phyloP scores from a whole-genome alignment of 1,140 invertebrate genomes.

The Druon quercuslanigerum region DNA sequence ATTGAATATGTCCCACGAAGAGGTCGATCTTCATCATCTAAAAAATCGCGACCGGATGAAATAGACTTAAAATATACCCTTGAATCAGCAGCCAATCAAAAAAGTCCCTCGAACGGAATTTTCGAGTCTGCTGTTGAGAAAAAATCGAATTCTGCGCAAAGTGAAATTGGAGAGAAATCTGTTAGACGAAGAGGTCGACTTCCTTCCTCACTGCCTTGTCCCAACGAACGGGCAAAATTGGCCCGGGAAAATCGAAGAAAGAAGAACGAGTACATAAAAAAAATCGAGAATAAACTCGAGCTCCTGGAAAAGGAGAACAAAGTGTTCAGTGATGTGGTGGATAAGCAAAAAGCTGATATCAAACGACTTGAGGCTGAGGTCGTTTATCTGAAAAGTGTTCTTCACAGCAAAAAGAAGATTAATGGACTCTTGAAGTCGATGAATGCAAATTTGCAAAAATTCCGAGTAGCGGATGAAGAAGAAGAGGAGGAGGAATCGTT shows the following conservation, averaged over 20 bases:
- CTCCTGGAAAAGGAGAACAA: conserved; percentile 73
- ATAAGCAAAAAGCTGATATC: conserved; percentile 72
- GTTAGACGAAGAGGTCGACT: conserved; percentile 57
- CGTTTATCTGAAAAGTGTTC: conserved; percentile 74
- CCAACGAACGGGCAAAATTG: conserved; percentile 76
- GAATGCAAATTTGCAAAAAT: conserved; percentile 55
- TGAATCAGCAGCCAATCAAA: too few relatives aligned
- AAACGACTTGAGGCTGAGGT: conserved; percentile 74
- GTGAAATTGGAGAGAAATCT: background rate
- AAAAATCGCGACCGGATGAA: too few relatives aligned
- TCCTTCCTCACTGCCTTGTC: conserved; percentile 66
- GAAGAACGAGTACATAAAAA: conserved; percentile 78
- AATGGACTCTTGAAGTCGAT: conserved; percentile 72
- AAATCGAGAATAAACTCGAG: conserved; percentile 74
- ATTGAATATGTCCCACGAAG: too few relatives aligned
- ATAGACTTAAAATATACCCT: too few relatives aligned
- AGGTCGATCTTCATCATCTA: too few relatives aligned
- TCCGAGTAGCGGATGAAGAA: background rate
- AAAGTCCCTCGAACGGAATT: too few relatives aligned
- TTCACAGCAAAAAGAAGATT: conserved; percentile 76
- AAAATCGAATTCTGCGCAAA: too few relatives aligned
- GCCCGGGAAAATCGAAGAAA: conserved; percentile 78
- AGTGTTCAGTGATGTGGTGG: conserved; percentile 70
- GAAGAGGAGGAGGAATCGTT: background rate
- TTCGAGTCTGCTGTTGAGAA: too few relatives aligned